Base-by-base conservation (phyloP, 2,888 invertebrate species). In the Myathropa florea region DNA sequence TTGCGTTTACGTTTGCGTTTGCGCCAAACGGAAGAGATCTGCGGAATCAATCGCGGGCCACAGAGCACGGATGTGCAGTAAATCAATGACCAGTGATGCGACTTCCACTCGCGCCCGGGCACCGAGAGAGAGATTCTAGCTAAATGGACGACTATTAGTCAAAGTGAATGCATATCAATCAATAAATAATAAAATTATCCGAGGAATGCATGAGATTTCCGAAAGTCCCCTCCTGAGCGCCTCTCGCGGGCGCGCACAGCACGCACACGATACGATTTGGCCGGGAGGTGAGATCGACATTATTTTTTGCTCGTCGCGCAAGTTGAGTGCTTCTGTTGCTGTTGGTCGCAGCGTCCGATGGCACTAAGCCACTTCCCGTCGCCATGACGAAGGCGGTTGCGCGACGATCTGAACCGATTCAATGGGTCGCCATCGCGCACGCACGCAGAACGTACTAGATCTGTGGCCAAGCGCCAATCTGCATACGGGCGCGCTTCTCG, bases 81-180 rank as follows among this genome's bases (percentile, higher is more conserved):
- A 71, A 79, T 79, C 79, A 79, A 79, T 79, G 71, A 72, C 64
- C 64, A 60, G 26, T 33, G 23, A 46, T 72, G 67, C 72, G 81
- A 67, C 81, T 81, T 55, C 84, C 81, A 85, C 76, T 72, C 55
- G 84, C n/a, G 81, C 71, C 30, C n/a, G 23, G 21, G 23, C 75
- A 64, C 57, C 39, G 46, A 39, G 63, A 71, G n/a, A 77, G 76
- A 81, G 80, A 67, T 81, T 33, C 57, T 76, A 65, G 76, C 72
- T 82, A 77, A 82, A 81, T 82, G 68, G 82, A 71, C 60, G 85
- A 78, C 85, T 85, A 85, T 85, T 85, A 85, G 85, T 85, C 85
- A 85, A 78, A 82, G 77, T 77, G 81, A 85, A 85, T 82, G 85
- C 85, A 85, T 85, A 85, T 85, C 85, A 85, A 85, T 85, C 85